Percentiles rank a stretch among this genome's conserved stretches.
These are phyloP conservation scores for Babyrousa celebensis DNA, from an alignment of 2,797 vertebrate species.

Conservation along the genomic window DNA sequence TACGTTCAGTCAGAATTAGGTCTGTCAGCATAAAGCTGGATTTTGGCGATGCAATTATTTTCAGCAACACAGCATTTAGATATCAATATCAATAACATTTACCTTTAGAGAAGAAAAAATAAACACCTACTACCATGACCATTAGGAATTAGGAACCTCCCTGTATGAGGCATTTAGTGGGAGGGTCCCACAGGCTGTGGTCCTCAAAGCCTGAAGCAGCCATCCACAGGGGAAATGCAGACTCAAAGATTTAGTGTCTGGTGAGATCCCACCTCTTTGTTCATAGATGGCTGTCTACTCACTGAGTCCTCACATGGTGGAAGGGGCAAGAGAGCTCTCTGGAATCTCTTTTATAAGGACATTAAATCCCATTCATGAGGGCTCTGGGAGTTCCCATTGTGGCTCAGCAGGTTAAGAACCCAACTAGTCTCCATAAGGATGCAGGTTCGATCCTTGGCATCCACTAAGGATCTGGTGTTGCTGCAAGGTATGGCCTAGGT, in stretches of 20 bases:
- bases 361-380: background rate
- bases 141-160: background rate
- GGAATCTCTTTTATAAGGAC: background rate
- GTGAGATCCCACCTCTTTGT: background rate
- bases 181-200: background rate
- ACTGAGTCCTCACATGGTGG: too few relatives aligned
- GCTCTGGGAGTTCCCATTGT: too few relatives aligned
- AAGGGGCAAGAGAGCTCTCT: background rate
- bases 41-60: slow-evolving; percentile 75
- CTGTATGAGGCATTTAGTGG: background rate
- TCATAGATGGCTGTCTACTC: background rate
- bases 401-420: too few relatives aligned
- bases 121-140: background rate
- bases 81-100: slow-evolving; percentile 79
- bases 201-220: background rate
- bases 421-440: too few relatives aligned
- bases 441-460: too few relatives aligned
- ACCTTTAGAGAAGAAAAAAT: slow-evolving; percentile 50
- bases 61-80: slow-evolving; percentile 65
- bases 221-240: background rate
- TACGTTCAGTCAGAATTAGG: slow-evolving; percentile 64
- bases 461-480: too few relatives aligned
- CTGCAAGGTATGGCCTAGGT: too few relatives aligned
- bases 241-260: background rate
- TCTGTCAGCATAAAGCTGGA: slow-evolving; percentile 74